Percentiles rank a stretch among this genome's conserved stretches.
These are phyloP conservation scores for Xylota sylvarum DNA, from an alignment of 2,888 invertebrate species.

Conservation along the genomic window DNA sequence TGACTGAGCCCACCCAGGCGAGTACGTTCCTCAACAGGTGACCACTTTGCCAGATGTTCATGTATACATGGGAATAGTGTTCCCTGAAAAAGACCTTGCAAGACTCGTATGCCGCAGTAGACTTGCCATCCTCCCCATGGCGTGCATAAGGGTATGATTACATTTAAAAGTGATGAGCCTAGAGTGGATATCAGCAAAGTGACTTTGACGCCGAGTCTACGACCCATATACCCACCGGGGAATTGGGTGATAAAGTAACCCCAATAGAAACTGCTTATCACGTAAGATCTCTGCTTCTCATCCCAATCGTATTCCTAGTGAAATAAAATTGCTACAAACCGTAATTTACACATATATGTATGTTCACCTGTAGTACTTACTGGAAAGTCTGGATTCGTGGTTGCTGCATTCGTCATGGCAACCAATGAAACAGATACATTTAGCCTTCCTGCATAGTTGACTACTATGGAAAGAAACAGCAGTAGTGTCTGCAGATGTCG, in stretches of 20 bases:
- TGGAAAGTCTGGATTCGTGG: slow-evolving; percentile 84
- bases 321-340: slow-evolving; percentile 81
- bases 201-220: slow-evolving; percentile 88
- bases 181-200: slow-evolving; percentile 85
- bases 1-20: slow-evolving; percentile 86
- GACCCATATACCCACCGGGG: slow-evolving; percentile 88
- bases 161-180: slow-evolving; percentile 87
- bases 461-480: slow-evolving; percentile 86
- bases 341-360: background rate
- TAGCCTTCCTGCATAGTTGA: slow-evolving; percentile 87
- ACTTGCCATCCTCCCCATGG: slow-evolving; percentile 86
- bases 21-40: slow-evolving; percentile 88
- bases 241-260: slow-evolving; percentile 87
- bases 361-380: slow-evolving; percentile 81
- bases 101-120: slow-evolving; percentile 86
- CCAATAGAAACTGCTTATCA: slow-evolving; percentile 87
- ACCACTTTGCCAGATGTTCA: slow-evolving; percentile 88
- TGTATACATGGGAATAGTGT: slow-evolving; percentile 87
- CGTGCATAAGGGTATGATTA: slow-evolving; percentile 88
- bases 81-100: slow-evolving; percentile 88
- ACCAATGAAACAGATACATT: slow-evolving; percentile 89
- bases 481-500: slow-evolving; percentile 86
- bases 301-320: slow-evolving; percentile 82
- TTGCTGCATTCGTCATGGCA: slow-evolving; percentile 87
- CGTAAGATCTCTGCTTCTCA: slow-evolving; percentile 85